Percentiles rank a stretch among this genome's conserved stretches.
These are phyloP conservation scores for Zosterops hypoxanthus DNA, from an alignment of 2,113 vertebrate genomes.

Conservation along the genomic window DNA sequence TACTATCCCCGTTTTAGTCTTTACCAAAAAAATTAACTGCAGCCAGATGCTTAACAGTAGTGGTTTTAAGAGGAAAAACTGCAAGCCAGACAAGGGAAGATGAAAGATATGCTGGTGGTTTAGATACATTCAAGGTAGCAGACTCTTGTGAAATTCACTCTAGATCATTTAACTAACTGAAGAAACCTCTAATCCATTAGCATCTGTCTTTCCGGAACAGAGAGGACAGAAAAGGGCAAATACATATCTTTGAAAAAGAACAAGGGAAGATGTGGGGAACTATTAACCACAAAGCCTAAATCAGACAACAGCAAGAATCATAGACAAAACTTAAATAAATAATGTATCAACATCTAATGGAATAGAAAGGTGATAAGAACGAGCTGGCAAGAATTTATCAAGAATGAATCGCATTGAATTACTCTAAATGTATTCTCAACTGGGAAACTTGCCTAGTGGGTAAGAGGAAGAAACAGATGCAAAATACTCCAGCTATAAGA, in stretches of 20 bases:
- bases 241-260: fast-evolving
- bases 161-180: neutral
- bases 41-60: neutral
- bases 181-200: neutral
- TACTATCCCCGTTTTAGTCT: neutral
- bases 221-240: neutral
- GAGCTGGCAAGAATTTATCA: neutral
- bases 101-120: neutral
- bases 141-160: neutral
- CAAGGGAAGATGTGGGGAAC: neutral
- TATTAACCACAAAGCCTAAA: neutral
- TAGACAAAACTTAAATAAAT: neutral
- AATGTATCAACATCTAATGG: neutral
- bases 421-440: neutral
- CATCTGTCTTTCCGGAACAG: neutral
- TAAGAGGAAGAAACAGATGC: neutral
- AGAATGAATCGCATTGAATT: neutral
- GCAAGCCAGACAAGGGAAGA: neutral
- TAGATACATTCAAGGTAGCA: neutral
- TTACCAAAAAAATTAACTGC: neutral
- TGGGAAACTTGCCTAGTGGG: neutral
- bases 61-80: neutral
- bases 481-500: neutral
- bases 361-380: neutral
- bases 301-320: neutral